Evolutionary conservation across 2,888 invertebrate genomes (phyloP).

Genomic region (Drosophila borborema): DNA sequence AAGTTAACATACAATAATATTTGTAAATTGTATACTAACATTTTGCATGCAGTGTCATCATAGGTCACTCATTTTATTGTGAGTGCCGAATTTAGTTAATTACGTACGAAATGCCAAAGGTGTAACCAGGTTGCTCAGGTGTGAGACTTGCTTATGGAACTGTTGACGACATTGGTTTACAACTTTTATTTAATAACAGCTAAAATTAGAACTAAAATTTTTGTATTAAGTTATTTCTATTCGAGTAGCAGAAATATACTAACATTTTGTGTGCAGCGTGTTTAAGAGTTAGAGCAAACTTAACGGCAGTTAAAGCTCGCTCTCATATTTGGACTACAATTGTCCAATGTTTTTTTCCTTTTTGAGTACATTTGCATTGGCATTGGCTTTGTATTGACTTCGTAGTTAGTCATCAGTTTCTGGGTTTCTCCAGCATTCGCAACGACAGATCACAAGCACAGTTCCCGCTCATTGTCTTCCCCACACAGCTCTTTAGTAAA

Average conservation of each 20-base stretch:
- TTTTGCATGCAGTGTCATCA: neutral
- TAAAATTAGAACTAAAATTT: neutral
- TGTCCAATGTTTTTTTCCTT: neutral
- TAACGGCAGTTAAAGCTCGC: conserved; percentile 2
- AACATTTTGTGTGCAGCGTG: neutral
- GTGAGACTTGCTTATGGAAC: neutral
- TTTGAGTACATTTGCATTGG: neutral
- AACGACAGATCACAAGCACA: conserved; percentile 41
- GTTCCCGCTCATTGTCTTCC: conserved; percentile 53
- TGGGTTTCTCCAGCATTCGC: conserved; percentile 66
- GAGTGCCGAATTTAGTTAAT: neutral
- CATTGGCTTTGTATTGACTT: conserved; percentile 10
- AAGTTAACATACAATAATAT: conserved; percentile 44
- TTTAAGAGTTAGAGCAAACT: neutral
- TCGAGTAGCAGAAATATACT: neutral
- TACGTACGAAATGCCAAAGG: neutral
- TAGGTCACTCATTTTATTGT: neutral
- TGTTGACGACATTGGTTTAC: neutral
- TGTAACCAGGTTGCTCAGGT: neutral
- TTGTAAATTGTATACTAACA: neutral
- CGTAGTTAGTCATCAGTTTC: conserved; percentile 34
- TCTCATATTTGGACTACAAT: neutral
- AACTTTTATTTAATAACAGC: neutral
- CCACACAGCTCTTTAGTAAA: conserved; percentile 7
- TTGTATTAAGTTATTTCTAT: neutral